A percentile compares a stretch with the other conserved stretches of the same genome.
phyloP scores from a whole-genome alignment of 1,140 invertebrate genomes.

The Drosophila cardini region DNA sequence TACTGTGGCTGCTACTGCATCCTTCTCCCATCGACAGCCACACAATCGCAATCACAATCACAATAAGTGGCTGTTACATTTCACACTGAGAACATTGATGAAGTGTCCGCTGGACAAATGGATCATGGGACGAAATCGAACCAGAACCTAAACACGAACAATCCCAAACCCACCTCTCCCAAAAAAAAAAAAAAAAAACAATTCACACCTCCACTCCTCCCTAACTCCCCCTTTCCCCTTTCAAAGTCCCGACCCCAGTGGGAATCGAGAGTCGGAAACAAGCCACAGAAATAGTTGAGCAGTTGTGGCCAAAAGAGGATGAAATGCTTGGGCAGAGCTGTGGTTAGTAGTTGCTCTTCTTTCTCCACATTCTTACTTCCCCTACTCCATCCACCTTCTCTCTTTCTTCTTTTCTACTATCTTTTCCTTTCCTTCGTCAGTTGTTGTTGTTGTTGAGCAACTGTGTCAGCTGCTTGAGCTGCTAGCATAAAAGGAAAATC shows the following conservation, averaged over 20 bases:
- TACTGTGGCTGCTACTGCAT: neutral
- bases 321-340: neutral
- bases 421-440: neutral
- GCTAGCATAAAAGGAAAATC: constrained; percentile 67
- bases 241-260: neutral
- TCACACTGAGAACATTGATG: constrained; percentile 77
- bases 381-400: no score
- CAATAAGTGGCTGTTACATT: constrained; percentile 82
- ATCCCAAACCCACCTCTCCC: neutral
- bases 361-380: neutral
- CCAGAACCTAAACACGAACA: constrained; percentile 21
- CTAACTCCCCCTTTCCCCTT: no score
- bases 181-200: no score
- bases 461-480: constrained; percentile 55
- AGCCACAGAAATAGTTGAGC: constrained; percentile 51
- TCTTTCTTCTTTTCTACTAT: neutral
- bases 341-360: constrained; percentile 13
- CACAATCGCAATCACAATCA: constrained; percentile 62
- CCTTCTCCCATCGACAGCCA: neutral
- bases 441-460: constrained; percentile 19
- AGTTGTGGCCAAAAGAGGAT: constrained; percentile 27
- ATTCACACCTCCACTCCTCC: no score
- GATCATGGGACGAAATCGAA: constrained; percentile 24
- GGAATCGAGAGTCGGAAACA: constrained; percentile 16
- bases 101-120: constrained; percentile 47